Percentiles rank a stretch among this genome's conserved stretches.
These are phyloP conservation scores for Lucilia cuprina DNA, from an alignment of 1,140 invertebrate genomes.

Conservation along the genomic window DNA sequence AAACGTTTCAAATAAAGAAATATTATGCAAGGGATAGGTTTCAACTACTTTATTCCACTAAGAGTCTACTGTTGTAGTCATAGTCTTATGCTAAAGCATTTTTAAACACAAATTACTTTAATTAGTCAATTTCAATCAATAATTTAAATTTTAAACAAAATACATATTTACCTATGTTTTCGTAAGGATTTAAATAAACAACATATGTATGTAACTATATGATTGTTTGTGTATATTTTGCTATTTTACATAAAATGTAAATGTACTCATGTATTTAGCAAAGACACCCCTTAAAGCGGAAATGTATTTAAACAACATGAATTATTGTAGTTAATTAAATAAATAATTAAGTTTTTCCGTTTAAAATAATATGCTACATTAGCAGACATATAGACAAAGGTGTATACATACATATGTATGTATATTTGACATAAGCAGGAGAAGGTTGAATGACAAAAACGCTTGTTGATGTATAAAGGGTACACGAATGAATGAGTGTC, in stretches of 20 bases:
- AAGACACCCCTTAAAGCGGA: neutral
- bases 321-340: constrained; percentile 18
- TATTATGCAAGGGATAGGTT: too few species aligned
- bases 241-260: neutral
- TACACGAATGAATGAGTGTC: neutral
- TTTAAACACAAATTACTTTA: too few species aligned
- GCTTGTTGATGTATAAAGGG: too few species aligned
- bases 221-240: neutral
- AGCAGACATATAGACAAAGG: neutral
- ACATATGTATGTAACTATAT: neutral
- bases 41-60: too few species aligned
- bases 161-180: too few species aligned
- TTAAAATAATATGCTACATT: constrained; percentile 12
- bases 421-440: neutral
- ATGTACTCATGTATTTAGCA: neutral
- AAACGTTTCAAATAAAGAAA: too few species aligned
- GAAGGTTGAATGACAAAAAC: too few species aligned
- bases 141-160: too few species aligned
- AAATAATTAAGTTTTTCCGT: constrained; percentile 15
- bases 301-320: constrained; percentile 12
- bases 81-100: too few species aligned
- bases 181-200: too few species aligned
- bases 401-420: neutral
- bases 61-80: too few species aligned
- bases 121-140: too few species aligned